A percentile compares a stretch with the other conserved stretches of the same genome.
Evolutionary conservation across 2,888 invertebrate genomes (phyloP).

Genomic region (Athalia cordata): DNA sequence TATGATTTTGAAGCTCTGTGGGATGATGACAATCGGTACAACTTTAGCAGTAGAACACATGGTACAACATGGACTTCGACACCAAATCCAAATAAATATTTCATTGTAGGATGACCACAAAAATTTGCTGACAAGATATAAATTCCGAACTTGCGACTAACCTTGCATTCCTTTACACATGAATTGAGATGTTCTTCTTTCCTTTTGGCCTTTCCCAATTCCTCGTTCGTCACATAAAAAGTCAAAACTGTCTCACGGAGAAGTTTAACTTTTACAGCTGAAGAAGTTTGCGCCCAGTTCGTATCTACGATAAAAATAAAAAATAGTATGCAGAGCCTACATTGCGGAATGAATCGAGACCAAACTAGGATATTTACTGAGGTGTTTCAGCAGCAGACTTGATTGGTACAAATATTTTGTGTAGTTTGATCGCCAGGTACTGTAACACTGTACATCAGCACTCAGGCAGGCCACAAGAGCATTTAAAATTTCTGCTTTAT

Average conservation of each 20-base stretch:
- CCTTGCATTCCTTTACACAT: slow-evolving; percentile 60
- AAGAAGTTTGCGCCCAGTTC: slow-evolving; percentile 71
- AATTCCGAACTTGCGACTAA: slow-evolving; percentile 49
- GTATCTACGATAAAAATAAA: slow-evolving; percentile 65
- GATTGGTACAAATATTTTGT: slow-evolving; percentile 81
- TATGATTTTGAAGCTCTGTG: neutral
- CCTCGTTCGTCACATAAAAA: slow-evolving; percentile 73
- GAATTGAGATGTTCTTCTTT: slow-evolving; percentile 66
- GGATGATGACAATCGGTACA: neutral
- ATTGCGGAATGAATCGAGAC: no score
- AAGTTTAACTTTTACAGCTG: slow-evolving; percentile 69
- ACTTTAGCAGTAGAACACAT: neutral
- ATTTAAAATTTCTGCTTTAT: slow-evolving; percentile 77
- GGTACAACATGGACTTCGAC: no score
- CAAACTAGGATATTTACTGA: slow-evolving; percentile 63
- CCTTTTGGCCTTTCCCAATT: slow-evolving; percentile 72
- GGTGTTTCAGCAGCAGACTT: slow-evolving; percentile 77
- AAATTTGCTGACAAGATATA: neutral
- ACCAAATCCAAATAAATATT: no score
- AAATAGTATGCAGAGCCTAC: slow-evolving; percentile 3
- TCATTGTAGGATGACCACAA: no score
- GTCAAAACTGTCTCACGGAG: slow-evolving; percentile 74
- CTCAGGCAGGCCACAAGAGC: slow-evolving; percentile 79
- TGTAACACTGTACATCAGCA: slow-evolving; percentile 80
- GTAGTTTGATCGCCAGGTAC: slow-evolving; percentile 82